phyloP scores from a whole-genome alignment of 2,113 vertebrate species.

The Hassar affinis region DNA sequence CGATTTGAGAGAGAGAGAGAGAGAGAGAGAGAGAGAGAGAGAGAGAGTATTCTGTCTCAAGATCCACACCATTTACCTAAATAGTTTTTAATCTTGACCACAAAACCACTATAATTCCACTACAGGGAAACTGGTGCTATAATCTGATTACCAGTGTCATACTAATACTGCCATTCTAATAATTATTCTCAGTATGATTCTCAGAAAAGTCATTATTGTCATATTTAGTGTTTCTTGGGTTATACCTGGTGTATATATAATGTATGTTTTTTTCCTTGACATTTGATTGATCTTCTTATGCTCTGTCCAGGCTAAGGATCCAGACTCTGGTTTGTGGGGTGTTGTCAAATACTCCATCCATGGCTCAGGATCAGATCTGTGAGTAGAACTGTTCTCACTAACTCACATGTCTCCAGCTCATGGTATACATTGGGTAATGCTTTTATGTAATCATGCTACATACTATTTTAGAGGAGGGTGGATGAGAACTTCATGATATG shows the following conservation, averaged over 20 bases:
- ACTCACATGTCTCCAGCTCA: neutral
- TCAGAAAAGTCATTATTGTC: slow-evolving; percentile 15
- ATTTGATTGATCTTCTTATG: slow-evolving; percentile 32
- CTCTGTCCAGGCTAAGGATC: slow-evolving; percentile 82
- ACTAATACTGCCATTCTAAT: slow-evolving; percentile 6
- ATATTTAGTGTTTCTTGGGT: neutral
- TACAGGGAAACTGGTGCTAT: neutral
- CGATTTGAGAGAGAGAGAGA: neutral
- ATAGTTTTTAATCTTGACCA: slow-evolving; percentile 67
- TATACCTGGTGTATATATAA: neutral
- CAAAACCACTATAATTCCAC: slow-evolving; percentile 42
- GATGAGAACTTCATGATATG: neutral
- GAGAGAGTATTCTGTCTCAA: slow-evolving; percentile 50
- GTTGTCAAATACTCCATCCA: slow-evolving; percentile 92
- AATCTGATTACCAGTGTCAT: slow-evolving; percentile 44
- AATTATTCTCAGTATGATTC: neutral
- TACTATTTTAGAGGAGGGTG: neutral
- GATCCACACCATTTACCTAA: slow-evolving; percentile 69
- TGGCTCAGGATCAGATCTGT: slow-evolving; percentile 88
- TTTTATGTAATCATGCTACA: neutral
- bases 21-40: neutral
- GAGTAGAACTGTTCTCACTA: slow-evolving; percentile 69
- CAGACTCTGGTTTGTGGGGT: slow-evolving; percentile 94
- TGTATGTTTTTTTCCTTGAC: neutral
- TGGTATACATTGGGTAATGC: neutral